These are phyloP conservation scores for Drosophila leontia DNA, from an alignment of 1,140 invertebrate genomes.

Conservation along the genomic window DNA sequence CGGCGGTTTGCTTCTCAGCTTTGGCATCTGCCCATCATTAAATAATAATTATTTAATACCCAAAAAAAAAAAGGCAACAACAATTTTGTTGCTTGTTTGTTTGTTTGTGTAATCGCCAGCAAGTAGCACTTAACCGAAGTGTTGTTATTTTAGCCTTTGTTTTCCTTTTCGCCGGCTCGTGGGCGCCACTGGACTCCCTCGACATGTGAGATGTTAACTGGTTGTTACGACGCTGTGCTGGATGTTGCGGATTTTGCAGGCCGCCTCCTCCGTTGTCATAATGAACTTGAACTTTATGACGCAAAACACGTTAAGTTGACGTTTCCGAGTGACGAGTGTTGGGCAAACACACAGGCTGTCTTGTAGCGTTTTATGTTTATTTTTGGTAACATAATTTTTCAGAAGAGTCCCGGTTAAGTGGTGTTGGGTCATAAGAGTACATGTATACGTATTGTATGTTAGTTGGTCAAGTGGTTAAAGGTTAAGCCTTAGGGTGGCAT, in stretches of 20 bases:
- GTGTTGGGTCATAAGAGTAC: slow-evolving; percentile 35
- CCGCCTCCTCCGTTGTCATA: slow-evolving; percentile 50
- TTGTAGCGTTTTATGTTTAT: slow-evolving; percentile 31
- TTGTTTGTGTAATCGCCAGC: slow-evolving; percentile 71
- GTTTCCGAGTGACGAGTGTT: slow-evolving; percentile 53
- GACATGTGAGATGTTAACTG: slow-evolving; percentile 52
- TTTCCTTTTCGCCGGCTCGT: slow-evolving; percentile 37
- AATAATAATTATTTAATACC: slow-evolving; percentile 78
- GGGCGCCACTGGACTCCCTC: slow-evolving; percentile 42
- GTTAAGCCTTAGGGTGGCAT: slow-evolving; percentile 10
- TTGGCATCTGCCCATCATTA: slow-evolving; percentile 63
- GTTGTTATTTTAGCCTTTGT: slow-evolving; percentile 45
- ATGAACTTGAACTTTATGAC: slow-evolving; percentile 83
- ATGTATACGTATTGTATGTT: slow-evolving; percentile 11
- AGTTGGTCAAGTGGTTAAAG: slow-evolving; percentile 42
- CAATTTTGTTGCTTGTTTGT: slow-evolving; percentile 27
- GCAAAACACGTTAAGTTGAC: slow-evolving; percentile 76
- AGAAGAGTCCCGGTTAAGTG: slow-evolving; percentile 37
- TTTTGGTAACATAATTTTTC: slow-evolving; percentile 43
- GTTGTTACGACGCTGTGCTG: slow-evolving; percentile 18
- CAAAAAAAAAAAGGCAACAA: slow-evolving; percentile 1
- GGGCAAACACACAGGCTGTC: slow-evolving; percentile 40
- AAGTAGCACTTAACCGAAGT: slow-evolving; percentile 66
- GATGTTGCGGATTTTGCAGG: slow-evolving; percentile 31
- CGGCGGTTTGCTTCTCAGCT: slow-evolving; percentile 17